Conservation (phyloP, 2,113 vertebrate genomes). For the Leptobrachium leishanense region DNA sequence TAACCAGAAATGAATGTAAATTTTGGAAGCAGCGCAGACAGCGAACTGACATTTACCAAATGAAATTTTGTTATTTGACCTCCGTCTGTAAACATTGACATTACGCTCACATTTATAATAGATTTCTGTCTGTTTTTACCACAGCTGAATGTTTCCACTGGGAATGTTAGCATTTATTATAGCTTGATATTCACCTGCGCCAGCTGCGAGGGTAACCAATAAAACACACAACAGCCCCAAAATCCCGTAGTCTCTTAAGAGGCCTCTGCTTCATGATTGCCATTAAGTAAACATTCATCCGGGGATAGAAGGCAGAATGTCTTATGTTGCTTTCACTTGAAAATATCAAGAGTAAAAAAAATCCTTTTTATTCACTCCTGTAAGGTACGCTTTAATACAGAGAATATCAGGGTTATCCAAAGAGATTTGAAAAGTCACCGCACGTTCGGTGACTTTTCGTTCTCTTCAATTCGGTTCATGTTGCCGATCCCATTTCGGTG, state of each 20-base stretch:
- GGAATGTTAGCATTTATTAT: constrained; percentile 67
- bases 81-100: constrained; percentile 76
- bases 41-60: constrained; percentile 70
- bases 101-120: constrained; percentile 71
- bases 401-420: background rate
- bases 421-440: no score
- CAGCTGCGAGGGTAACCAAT: constrained; percentile 63
- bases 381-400: constrained; percentile 8
- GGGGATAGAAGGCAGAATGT: constrained; percentile 50
- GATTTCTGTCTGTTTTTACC: constrained; percentile 71
- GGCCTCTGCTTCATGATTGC: constrained; percentile 51
- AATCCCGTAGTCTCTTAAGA: constrained; percentile 60
- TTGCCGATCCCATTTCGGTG: no score
- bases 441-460: no score
- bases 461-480: no score
- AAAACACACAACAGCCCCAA: constrained; percentile 53
- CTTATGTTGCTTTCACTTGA: constrained; percentile 51
- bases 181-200: constrained; percentile 68
- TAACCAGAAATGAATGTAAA: constrained; percentile 59
- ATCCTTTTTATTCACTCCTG: constrained; percentile 24
- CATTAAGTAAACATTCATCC: constrained; percentile 38
- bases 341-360: constrained; percentile 12
- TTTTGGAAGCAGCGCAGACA: constrained; percentile 54
- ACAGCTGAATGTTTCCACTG: constrained; percentile 64
- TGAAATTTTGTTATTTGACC: constrained; percentile 73